Base-by-base conservation (phyloP, 1,140 invertebrate species). In the Plectrocnemia conspersa region DNA sequence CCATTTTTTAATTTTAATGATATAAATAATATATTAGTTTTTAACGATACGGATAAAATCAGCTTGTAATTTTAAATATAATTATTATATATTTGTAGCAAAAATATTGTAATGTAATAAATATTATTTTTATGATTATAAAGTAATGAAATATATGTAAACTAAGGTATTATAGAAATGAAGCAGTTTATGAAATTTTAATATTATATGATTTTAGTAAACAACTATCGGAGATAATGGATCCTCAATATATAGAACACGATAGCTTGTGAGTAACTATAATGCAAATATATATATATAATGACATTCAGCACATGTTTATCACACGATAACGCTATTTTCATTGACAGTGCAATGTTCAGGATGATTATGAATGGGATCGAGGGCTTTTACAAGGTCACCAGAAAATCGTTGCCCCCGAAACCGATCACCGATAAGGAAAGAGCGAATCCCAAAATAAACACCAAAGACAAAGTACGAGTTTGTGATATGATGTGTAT, bases 201-300 rank as follows among this genome's bases (percentile, higher is more conserved):
- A 19, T 36, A 21, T 48, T 58, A 42, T 58, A 54, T 48, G 44
- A 44, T 72, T 71, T 21, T 64, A 79, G 77, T 60, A 70, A 75
- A 23, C 70, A 77, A 10, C 68, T 85, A 15, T 61, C 71, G 32
- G 72, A 77, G 61, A 64, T 85, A 0, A 66, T 85, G 64, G 74
- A 85, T 65, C 74, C 77, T 15, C 62, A 68, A 9, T 82, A 76
- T 63, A 65, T 85, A 1, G 83, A 86, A 69, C 79, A 82, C 63
- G 84, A 86, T 75, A 77, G 79, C 2, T 86, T 80, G 82, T 84
- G 71, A 76, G 79, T 79, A 57, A 86, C 88, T 1, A 89, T 65
- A 19, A 89, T 68, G 42, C 82, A 88, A n/a, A 83, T 40, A 24
- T 40, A 11, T 10, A 38, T 9, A 38, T 38, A 9, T n/a, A n/a